Base-by-base conservation (phyloP, 2,113 vertebrate genomes). In the Rhagologus leucostigma region DNA sequence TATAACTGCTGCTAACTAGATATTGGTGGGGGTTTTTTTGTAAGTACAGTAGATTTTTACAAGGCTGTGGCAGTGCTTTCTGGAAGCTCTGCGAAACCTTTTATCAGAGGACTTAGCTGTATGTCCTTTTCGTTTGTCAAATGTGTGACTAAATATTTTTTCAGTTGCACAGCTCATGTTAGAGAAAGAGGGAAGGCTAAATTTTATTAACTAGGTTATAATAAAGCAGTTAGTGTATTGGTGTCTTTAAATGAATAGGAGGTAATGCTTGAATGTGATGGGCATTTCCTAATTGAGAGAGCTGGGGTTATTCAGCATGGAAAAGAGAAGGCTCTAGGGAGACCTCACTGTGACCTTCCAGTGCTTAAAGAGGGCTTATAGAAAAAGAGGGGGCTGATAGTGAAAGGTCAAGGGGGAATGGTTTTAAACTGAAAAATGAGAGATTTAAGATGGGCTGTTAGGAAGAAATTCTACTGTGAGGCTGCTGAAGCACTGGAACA, bases 11-110 rank as follows among this genome's bases (percentile, higher is more conserved):
- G 26, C 46, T 90, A 35, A 39, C 46, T 63, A 55, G 42, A 17
- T 89, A 47, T 4, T 67, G 35, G 13, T 29, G 33, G 2, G 0
- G 17, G 0, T 3, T 1, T 68, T 62, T 69, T 73, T 64, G 8
- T 39, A 41, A 69, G 15, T 44, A 13, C 19, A 57, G 1, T 41
- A 56, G 37, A 7, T 13, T 56, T 87, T 86, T 82, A n/a, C 39
- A 87, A 67, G 57, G 16, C n/a, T 77, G 4, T 79, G 39, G 24
- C 12, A 56, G 39, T 85, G 37, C 30, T 85, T 76, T 90, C 30
- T 78, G 65, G 44, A 78, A 74, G 27, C 11, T 62, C 20, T 69
- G 17, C 59, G 83, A 71, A 77, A 23, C 26, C 29, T 53, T 37
- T 11, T 23, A 12, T 70, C 11, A 16, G 35, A 71, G 27, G 18